phyloP scores from a whole-genome alignment of 2,888 invertebrate genomes.

The Mesodorylaimus sp. region DNA sequence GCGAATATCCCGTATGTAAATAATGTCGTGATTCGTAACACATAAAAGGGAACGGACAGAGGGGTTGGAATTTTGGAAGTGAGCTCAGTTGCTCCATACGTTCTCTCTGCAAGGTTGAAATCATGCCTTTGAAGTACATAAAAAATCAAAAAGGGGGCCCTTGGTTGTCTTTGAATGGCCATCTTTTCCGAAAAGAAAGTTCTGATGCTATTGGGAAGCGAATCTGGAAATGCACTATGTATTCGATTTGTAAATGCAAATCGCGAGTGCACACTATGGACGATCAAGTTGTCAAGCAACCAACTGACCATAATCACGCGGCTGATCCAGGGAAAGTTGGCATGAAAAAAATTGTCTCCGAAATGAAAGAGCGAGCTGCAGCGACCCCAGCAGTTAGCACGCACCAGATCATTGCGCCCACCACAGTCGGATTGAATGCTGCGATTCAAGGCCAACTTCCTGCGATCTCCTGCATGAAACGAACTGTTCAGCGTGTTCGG shows the following conservation, averaged over 20 bases:
- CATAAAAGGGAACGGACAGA: too few relatives aligned
- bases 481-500: neutral
- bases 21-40: too few relatives aligned
- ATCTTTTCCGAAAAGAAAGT: neutral
- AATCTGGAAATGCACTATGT: neutral
- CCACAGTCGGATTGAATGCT: neutral
- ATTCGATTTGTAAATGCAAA: neutral
- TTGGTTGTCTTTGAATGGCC: neutral
- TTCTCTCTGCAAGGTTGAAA: too few relatives aligned
- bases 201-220: neutral
- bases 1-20: too few relatives aligned
- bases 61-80: too few relatives aligned
- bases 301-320: neutral
- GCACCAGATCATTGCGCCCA: neutral
- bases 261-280: neutral
- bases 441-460: neutral
- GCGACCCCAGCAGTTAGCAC: neutral
- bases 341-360: neutral
- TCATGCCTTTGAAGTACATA: too few relatives aligned
- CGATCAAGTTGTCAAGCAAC: neutral
- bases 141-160: neutral
- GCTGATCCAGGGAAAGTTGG: neutral
- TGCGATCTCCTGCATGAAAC: neutral
- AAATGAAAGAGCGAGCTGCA: neutral
- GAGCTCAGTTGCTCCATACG: too few relatives aligned